Base-by-base conservation (phyloP, 2,113 vertebrate genomes). In the Heterotis niloticus region DNA sequence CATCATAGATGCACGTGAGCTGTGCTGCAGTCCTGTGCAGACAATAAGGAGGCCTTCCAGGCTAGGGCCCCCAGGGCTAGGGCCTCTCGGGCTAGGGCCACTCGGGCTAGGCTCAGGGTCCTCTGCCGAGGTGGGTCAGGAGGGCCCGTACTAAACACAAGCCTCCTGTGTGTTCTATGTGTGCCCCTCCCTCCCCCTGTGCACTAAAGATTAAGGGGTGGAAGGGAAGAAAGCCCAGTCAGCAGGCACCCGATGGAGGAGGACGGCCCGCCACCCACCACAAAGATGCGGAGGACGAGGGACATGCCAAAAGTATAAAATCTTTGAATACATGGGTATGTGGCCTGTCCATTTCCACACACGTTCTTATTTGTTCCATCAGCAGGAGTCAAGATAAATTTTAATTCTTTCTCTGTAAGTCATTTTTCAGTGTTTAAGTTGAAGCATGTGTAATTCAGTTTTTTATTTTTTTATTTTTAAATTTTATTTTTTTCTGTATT, bases 241-340 rank as follows among this genome's bases (percentile, higher is more conserved):
- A 75, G 78, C 83, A 84, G 68, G 56, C 62, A 78, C 65, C 83
- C 78, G 83, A 82, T 82, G 83, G 76, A 84, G 83, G 79, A 84
- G 79, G 83, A 84, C 70, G 79, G 68, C 82, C 83, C 71, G 64
- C 75, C 70, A 75, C 75, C 81, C 81, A 80, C 77, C 81, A 73
- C 78, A 84, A 84, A 80, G 81, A 80, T 74, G 81, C 79, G 60
- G 83, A 84, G 81, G 83, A 82, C 79, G 75, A 80, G 78, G 73
- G 83, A 84, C 81, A 78, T 81, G 81, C 78, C 81, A 84, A 80
- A 78, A 82, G 83, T 76, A 80, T 84, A 82, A 84, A 84, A 84
- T 82, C 78, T 29, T 59, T 84, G 78, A 82, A 82, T 80, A 80
- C 79, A 65, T 81, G 81, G 83, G 83, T 84, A 84, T 84, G 83